Evolutionary conservation across 2,888 invertebrate species (phyloP).

Genomic region (Cryptosula pallasiana): DNA sequence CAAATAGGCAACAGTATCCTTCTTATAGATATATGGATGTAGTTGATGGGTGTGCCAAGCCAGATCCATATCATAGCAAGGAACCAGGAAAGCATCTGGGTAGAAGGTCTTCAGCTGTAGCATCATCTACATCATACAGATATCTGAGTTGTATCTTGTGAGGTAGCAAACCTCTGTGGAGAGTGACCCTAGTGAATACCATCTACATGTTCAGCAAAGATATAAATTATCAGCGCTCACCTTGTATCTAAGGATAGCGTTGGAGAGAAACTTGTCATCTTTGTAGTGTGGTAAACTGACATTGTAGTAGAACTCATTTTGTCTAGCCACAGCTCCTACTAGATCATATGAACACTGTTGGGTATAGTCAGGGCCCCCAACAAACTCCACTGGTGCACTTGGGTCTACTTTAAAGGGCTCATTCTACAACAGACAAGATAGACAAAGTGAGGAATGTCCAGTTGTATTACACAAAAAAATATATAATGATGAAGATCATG

Average conservation of each 20-base stretch:
- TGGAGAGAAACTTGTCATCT: conserved; percentile 52
- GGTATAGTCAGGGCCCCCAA: background rate
- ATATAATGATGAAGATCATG: too few relatives aligned
- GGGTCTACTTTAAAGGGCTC: conserved; percentile 40
- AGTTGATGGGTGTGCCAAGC: conserved; percentile 57
- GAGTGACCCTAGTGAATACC: too few relatives aligned
- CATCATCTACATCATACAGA: conserved; percentile 39
- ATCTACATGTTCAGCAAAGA: too few relatives aligned
- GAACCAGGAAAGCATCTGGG: conserved; percentile 54
- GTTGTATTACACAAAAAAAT: too few relatives aligned
- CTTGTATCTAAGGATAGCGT: conserved; percentile 51
- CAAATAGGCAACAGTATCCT: conserved; percentile 42
- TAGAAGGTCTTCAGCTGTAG: conserved; percentile 54
- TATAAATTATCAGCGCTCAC: too few relatives aligned
- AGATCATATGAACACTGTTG: conserved; percentile 49
- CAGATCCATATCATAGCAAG: conserved; percentile 57
- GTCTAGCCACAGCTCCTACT: conserved; percentile 50
- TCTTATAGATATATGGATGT: conserved; percentile 44
- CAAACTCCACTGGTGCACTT: background rate
- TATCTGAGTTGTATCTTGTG: too few relatives aligned
- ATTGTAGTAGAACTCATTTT: conserved; percentile 56
- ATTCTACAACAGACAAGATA: conserved; percentile 25
- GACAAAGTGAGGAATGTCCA: too few relatives aligned
- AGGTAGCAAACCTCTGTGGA: too few relatives aligned
- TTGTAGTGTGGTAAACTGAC: conserved; percentile 56